Conservation (phyloP, 2,888 invertebrate species). For the Amiota communis region DNA sequence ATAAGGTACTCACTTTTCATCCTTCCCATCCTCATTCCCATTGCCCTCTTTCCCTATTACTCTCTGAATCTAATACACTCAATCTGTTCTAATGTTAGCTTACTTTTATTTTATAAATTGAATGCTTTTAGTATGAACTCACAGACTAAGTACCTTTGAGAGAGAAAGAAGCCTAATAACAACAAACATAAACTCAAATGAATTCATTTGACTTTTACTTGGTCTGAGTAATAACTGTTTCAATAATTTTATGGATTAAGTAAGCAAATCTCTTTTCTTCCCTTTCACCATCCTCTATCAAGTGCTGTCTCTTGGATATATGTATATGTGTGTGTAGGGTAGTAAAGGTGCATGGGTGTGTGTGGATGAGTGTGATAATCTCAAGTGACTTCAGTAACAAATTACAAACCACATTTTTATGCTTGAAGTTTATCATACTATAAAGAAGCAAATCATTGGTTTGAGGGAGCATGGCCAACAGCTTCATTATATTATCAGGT, state of each 20-base stretch:
- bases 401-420: conserved; percentile 24
- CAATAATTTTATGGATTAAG: conserved; percentile 12
- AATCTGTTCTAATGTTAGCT: neutral
- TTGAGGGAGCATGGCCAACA: neutral
- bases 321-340: neutral
- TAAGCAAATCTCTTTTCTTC: neutral
- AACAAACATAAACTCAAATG: conserved; percentile 19
- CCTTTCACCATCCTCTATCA: too few relatives aligned
- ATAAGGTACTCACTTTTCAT: neutral
- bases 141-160: conserved; percentile 37
- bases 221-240: conserved; percentile 20
- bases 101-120: conserved; percentile 34
- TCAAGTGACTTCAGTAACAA: conserved; percentile 21
- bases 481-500: conserved; percentile 46
- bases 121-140: conserved; percentile 19
- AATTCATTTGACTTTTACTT: conserved; percentile 28
- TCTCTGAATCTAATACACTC: too few relatives aligned
- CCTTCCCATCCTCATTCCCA: too few relatives aligned
- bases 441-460: neutral
- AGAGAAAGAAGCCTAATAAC: conserved; percentile 42
- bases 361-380: conserved; percentile 15
- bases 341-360: neutral
- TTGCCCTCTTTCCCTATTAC: neutral
- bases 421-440: conserved; percentile 1
- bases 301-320: too few relatives aligned